Evolutionary conservation across 1,140 invertebrate genomes (phyloP), one percentile per base, ranked within the genome.

Genomic region (Dermatophagoides farinae): DNA sequence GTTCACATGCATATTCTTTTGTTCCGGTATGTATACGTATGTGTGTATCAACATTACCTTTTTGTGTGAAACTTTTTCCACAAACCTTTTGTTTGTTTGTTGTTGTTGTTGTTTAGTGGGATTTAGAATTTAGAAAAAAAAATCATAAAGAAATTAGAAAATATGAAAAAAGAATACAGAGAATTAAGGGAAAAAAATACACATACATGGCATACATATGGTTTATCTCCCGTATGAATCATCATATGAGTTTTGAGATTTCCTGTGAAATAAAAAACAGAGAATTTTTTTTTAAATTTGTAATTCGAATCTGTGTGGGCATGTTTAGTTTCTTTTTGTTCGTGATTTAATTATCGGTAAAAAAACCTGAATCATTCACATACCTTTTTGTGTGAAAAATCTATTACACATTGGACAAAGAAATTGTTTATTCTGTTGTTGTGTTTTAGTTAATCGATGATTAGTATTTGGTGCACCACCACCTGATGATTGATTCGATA

Each of bases 201-300:
- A 61, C 60, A n/a, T 61, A 74, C 70, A 65, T 75, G 70, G 67
- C 76, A 77, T 11, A 61, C 62, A 57, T 69, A 71, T n/a, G 70
- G 71, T 60, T 71, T 71, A 46, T 70, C 68, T 18, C 77, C 78
- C 2, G 75, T 71, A 68, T 80, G 78, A 62, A 79, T 80, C 62
- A 78, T 69, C 67, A 74, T 71, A 67, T 80, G 78, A 11, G 69
- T 70, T 18, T 70, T 88, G 0, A 71, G 64, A 55, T 70, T 72
- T 41, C 68, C 68, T 64, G 66, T 68, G 52, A 66, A 65, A 25
- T 65, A 66, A 38, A 68, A 68, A n/a, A n/a, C n/a, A n/a, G n/a
- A n/a, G n/a, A n/a, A n/a, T n/a, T n/a, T n/a, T n/a, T n/a, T n/a
- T n/a, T n/a, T n/a, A n/a, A n/a, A n/a, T n/a, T n/a, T n/a, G n/a